Percentiles rank a stretch among this genome's conserved stretches.
Conservation (phyloP, 2,888 invertebrate genomes). For the Drosophila dives region DNA sequence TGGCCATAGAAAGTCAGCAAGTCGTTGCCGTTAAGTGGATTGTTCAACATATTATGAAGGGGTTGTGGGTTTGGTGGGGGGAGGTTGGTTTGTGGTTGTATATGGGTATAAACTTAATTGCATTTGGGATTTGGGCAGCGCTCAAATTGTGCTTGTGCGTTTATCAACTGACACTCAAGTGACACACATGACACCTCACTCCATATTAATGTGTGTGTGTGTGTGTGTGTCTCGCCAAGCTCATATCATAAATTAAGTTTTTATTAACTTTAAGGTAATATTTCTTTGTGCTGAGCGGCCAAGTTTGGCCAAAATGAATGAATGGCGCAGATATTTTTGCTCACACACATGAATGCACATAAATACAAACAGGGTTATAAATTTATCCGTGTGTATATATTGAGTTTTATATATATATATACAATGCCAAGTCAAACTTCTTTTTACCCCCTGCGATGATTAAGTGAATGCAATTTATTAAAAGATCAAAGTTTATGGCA, state of each 20-base stretch:
- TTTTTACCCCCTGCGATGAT: conserved; percentile 56
- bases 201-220: not conserved
- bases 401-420: conserved; percentile 1
- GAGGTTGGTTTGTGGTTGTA: not conserved
- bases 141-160: conserved; percentile 21
- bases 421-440: conserved; percentile 23
- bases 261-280: conserved; percentile 49
- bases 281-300: conserved; percentile 29
- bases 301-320: conserved; percentile 52
- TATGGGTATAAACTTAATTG: conserved; percentile 60
- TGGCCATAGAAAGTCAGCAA: not conserved
- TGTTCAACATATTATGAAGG: conserved; percentile 3
- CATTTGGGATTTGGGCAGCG: conserved; percentile 57
- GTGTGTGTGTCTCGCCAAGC: not conserved
- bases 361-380: conserved; percentile 3
- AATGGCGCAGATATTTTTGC: conserved; percentile 37
- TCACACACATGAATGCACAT: conserved; percentile 25
- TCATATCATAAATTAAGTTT: conserved; percentile 51
- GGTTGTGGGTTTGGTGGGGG: not conserved
- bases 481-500: conserved; percentile 70
- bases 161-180: conserved; percentile 13
- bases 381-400: conserved; percentile 5
- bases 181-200: not conserved
- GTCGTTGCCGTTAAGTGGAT: conserved; percentile 40
- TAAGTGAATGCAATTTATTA: conserved; percentile 69